Base-by-base conservation (phyloP, 2,797 vertebrate species). In the Eupleurogrammus muticus region DNA sequence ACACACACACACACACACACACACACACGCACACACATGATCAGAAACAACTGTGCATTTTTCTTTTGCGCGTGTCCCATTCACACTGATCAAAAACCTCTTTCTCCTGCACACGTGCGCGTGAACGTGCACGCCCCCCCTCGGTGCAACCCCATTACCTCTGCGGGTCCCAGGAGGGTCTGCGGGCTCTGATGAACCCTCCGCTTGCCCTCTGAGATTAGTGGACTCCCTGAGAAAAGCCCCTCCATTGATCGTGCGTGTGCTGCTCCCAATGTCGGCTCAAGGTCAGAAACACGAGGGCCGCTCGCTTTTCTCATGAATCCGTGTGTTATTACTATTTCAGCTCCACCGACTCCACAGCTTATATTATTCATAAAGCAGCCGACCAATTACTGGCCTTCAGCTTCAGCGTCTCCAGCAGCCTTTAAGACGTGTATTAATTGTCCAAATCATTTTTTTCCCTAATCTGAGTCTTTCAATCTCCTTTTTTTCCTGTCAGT, bases 211-310 rank as follows among this genome's bases (percentile, higher is more conserved):
- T 80, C 70, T 69, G 87, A 91, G 90, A 93, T 91, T 91, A 91
- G 90, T 91, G 90, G 90, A 92, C 89, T 93, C 87, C 88, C 87
- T 76, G 83, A 91, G 89, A 93, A 87, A 92, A 90, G 79, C 85
- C 89, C 85, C n/a, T 83, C 77, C 83, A 89, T 90, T 89, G 92
- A 90, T 87, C 87, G 87, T 87, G 77, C 23, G 68, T 47, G 77
- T 82, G 83, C 68, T 57, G 66, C 75, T 81, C 24, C 10, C 90
- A 93, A 92, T 91, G 92, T 93, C 90, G 90, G 69, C 89, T 85
- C 85, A 93, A 91, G 92, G 92, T 91, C 81, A 84, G 64, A n/a
- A n/a, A n/a, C 61, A 16, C 6, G 9, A 75, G 58, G 77, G 2
- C 40, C 24, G 57, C 67, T 75, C 57, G 36, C 47, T 40, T 58